These are phyloP conservation scores for Epinotia brunnichana DNA, from an alignment of 2,888 invertebrate species.

Conservation along the genomic window DNA sequence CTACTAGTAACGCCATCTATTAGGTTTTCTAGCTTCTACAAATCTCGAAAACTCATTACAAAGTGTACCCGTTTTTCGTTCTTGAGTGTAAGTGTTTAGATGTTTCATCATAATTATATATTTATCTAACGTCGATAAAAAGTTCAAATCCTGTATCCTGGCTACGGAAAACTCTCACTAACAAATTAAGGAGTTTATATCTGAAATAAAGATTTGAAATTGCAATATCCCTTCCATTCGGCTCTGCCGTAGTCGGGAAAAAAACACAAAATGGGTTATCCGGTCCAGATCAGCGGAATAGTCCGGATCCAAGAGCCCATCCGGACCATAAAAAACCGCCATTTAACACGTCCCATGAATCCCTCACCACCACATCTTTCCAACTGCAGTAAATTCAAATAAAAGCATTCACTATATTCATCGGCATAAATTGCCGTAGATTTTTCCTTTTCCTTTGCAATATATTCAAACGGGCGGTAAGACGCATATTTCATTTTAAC, in stretches of 20 bases:
- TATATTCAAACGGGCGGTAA: slow-evolving; percentile 64
- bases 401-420: slow-evolving; percentile 43
- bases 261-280: slow-evolving; percentile 10
- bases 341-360: slow-evolving; percentile 33
- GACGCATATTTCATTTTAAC: slow-evolving; percentile 72
- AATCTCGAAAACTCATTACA: too few relatives aligned
- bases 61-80: too few relatives aligned
- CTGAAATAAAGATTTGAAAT: too few relatives aligned
- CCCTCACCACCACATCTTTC: slow-evolving; percentile 39
- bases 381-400: slow-evolving; percentile 43
- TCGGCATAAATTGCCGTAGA: slow-evolving; percentile 54
- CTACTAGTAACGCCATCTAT: too few relatives aligned
- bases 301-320: neutral
- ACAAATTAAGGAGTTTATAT: too few relatives aligned
- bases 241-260: neutral
- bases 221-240: too few relatives aligned
- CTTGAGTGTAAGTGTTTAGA: too few relatives aligned
- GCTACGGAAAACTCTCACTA: too few relatives aligned
- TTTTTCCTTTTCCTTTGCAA: slow-evolving; percentile 53
- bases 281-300: neutral
- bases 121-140: too few relatives aligned
- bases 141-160: too few relatives aligned
- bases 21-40: too few relatives aligned
- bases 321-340: slow-evolving; percentile 21
- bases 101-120: too few relatives aligned